Evolutionary conservation across 1,140 invertebrate species (phyloP).

Genomic region (Heliconius hewitsoni): DNA sequence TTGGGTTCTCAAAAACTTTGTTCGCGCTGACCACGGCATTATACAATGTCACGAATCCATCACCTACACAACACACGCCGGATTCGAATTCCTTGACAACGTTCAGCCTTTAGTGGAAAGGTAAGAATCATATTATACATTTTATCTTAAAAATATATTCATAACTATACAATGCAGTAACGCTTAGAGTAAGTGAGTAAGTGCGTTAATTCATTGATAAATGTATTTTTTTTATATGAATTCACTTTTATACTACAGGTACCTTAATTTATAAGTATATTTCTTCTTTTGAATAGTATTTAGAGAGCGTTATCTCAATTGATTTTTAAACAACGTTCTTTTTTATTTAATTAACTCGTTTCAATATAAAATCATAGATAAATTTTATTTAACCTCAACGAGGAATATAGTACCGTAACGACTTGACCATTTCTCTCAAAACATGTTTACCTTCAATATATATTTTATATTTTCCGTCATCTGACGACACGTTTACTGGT

Average conservation of each 20-base stretch:
- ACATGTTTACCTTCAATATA: constrained; percentile 37
- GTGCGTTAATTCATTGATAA: too few relatives aligned
- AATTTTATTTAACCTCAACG: background rate
- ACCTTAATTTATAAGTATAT: background rate
- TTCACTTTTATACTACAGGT: background rate
- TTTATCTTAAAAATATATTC: too few relatives aligned
- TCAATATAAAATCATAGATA: background rate
- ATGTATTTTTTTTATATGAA: background rate
- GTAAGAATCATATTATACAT: constrained; percentile 54
- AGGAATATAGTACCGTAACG: background rate
- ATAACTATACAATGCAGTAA: too few relatives aligned
- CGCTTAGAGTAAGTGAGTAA: background rate
- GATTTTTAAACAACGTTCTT: background rate
- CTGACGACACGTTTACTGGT: constrained; percentile 15
- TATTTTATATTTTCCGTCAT: constrained; percentile 15
- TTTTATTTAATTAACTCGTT: background rate
- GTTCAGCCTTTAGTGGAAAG: constrained; percentile 89
- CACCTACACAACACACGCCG: constrained; percentile 95
- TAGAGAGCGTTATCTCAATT: background rate
- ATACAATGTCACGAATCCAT: constrained; percentile 90
- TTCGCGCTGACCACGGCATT: constrained; percentile 83
- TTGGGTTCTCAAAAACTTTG: constrained; percentile 95
- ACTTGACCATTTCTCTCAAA: constrained; percentile 21
- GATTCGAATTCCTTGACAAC: constrained; percentile 95
- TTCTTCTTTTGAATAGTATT: background rate